These are phyloP conservation scores for Acrocera orbiculus DNA, from an alignment of 2,888 invertebrate genomes.

Conservation along the genomic window DNA sequence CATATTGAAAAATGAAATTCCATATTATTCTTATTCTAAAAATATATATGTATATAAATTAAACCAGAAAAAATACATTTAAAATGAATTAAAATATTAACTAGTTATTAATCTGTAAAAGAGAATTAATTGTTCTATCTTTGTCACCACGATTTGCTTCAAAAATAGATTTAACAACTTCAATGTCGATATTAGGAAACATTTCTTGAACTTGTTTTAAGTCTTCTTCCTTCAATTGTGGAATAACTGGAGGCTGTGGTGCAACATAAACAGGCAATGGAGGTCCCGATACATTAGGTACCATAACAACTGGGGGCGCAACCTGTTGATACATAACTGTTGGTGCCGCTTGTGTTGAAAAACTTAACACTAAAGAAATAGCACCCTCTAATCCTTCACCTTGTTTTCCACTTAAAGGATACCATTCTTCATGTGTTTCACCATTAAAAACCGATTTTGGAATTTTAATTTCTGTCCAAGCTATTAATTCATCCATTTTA, in stretches of 20 bases:
- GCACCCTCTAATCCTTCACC: conserved; percentile 88
- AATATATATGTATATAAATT: no score
- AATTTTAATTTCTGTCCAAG: conserved; percentile 81
- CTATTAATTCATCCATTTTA: conserved; percentile 88
- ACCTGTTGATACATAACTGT: conserved; percentile 33
- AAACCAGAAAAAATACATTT: no score
- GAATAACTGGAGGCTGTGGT: conserved; percentile 19
- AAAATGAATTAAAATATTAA: no score
- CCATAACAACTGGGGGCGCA: conserved; percentile 48
- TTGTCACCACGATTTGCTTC: conserved; percentile 82
- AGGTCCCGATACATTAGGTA: conserved; percentile 35
- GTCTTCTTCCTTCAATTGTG: conserved; percentile 38
- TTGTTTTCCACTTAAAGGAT: conserved; percentile 79
- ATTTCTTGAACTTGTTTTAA: conserved; percentile 69
- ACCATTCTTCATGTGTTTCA: conserved; percentile 92
- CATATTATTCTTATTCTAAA: no score
- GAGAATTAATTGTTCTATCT: conserved; percentile 74
- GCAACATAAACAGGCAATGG: conserved; percentile 24
- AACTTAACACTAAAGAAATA: conserved; percentile 79
- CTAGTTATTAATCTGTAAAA: conserved; percentile 85
- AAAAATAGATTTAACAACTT: conserved; percentile 77
- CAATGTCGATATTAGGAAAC: conserved; percentile 90
- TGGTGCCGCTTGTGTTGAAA: conserved; percentile 33
- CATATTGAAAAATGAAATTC: no score
- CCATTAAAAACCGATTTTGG: conserved; percentile 69